Evolutionary conservation across 2,113 vertebrate genomes (phyloP).

Genomic region (Otocyon megalotis): DNA sequence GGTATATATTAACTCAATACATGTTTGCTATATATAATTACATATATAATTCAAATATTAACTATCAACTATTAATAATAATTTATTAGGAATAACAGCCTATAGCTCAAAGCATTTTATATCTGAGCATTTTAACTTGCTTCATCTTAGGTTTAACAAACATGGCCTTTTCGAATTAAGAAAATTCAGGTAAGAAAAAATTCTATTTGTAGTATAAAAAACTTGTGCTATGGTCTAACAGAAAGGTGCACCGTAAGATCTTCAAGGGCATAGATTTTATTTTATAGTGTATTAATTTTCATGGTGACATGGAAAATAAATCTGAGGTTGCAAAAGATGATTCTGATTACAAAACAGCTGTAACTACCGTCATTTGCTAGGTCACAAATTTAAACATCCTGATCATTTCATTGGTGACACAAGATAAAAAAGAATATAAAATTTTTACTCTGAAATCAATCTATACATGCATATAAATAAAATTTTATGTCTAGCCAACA

Average conservation of each 20-base stretch:
- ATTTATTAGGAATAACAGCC: not conserved
- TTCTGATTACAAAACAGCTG: not conserved
- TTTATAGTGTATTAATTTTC: not conserved
- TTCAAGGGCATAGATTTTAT: not conserved
- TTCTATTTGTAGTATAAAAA: not conserved
- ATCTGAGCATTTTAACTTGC: not conserved
- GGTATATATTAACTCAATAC: not conserved
- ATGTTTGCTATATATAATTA: not conserved
- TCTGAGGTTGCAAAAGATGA: not conserved
- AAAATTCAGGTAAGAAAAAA: not conserved
- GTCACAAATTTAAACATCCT: not conserved
- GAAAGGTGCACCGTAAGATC: not conserved
- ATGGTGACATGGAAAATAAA: not conserved
- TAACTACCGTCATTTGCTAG: not conserved
- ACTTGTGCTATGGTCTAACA: not conserved
- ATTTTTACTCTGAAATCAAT: not conserved
- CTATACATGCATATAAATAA: not conserved
- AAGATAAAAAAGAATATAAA: slow-evolving; percentile 19
- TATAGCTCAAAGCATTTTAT: not conserved
- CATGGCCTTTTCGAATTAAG: not conserved
- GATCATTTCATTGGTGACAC: not conserved
- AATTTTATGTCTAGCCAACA: not conserved
- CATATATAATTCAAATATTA: not conserved
- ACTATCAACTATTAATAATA: not conserved
- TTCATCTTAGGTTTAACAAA: not conserved